Base-by-base conservation (phyloP, 2,888 invertebrate genomes). In the Polyploca ridens region DNA sequence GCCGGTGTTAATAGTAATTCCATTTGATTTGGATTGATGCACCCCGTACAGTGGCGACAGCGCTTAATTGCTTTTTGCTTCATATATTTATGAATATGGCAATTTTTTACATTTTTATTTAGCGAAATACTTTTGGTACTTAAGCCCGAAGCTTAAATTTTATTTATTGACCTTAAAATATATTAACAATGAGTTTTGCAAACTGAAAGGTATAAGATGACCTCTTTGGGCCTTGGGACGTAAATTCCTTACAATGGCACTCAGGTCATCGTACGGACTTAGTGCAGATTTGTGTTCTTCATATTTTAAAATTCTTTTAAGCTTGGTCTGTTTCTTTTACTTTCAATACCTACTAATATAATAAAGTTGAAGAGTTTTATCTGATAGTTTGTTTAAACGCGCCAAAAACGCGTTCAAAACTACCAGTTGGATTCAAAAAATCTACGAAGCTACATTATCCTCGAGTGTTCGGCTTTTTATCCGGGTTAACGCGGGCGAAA, bases 21-120 rank as follows among this genome's bases (percentile, higher is more conserved):
- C 75, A 75, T 78, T 83, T 84, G 84, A 85, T 85, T 84, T 79
- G 79, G 83, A 86, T 81, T 86, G 87, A 88, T 85, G 83, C 74
- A 66, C 68, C 54, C 14, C 54, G 19, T 66, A 70, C 83, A 73
- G 85, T 86, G 85, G 84, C 83, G 81, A 82, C 79, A 78, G 81
- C 78, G 69, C 77, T 83, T 89, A 89, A 90, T 89, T 90, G 86
- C 81, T 82, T 84, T 82, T 84, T 75, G 78, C 74, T 75, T 49
- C 54, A 78, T 80, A 72, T 80, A 74, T 82, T 84, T 83, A 79
- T 78, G 67, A 66, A 72, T 72, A 70, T 70, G 19, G 8, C 16
- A 2, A 69, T 71, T 71, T 72, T 66, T 80, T 70, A 67, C 72
- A 68, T 73, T 66, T 71, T 73, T 66, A 46, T 46, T 46, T 46